Conservation (phyloP, 2,113 vertebrate species). For the Oriolus oriolus region DNA sequence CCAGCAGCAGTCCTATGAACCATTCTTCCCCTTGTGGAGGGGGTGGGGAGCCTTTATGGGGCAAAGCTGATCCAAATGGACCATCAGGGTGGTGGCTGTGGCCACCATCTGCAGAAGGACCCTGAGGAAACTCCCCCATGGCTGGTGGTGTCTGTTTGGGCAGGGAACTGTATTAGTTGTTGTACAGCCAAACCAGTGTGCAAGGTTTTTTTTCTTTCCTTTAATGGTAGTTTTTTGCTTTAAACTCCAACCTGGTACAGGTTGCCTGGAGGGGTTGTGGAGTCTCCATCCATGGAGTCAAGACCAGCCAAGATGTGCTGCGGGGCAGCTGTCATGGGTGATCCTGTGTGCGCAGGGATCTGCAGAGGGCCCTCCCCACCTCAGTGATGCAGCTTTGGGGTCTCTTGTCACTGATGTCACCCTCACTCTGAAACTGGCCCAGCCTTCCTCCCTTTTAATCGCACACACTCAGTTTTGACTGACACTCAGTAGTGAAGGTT, state of each 20-base stretch:
- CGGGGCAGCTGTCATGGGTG: not conserved
- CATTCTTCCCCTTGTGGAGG: not conserved
- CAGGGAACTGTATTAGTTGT: not conserved
- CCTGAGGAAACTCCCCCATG: not conserved
- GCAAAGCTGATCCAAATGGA: not conserved
- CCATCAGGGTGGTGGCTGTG: too few relatives aligned
- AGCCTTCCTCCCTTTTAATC: not conserved
- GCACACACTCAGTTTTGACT: not conserved
- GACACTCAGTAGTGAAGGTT: fast-evolving
- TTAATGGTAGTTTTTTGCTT: not conserved
- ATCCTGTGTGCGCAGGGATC: not conserved
- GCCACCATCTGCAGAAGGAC: not conserved
- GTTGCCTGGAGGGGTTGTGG: not conserved
- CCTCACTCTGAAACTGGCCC: not conserved
- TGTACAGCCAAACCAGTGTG: not conserved
- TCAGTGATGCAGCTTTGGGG: fast-evolving
- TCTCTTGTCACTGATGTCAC: not conserved
- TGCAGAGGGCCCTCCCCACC: not conserved
- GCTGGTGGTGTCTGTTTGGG: not conserved
- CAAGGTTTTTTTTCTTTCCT: not conserved
- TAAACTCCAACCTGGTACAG: not conserved
- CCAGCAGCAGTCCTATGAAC: not conserved
- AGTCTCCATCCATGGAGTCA: not conserved
- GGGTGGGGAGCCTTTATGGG: not conserved
- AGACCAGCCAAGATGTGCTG: fast-evolving